These are phyloP conservation scores for Serilophus lunatus DNA, from an alignment of 2,113 vertebrate species.

Conservation along the genomic window DNA sequence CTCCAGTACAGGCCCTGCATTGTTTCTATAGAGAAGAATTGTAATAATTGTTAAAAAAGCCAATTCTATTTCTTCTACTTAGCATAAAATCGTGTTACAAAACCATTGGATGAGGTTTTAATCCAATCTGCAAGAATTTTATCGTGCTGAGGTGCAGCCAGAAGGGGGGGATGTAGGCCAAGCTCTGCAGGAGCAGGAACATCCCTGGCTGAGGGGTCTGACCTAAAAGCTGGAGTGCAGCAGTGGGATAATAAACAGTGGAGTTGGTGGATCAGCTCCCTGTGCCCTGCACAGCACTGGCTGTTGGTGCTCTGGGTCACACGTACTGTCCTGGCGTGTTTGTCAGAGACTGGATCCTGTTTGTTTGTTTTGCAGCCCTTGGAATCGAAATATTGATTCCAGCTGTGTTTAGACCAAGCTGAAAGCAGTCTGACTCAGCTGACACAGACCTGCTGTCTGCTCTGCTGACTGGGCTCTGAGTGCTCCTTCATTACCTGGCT, in stretches of 20 bases:
- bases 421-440: not conserved
- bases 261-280: not conserved
- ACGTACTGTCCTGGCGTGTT: rapidly evolving
- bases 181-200: not conserved
- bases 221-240: not conserved
- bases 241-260: not conserved
- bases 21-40: not conserved
- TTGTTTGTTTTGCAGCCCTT: not conserved
- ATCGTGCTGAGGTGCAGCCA: conserved; percentile 34
- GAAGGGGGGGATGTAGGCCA: conserved; percentile 63
- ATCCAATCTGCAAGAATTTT: not conserved
- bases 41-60: not conserved
- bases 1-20: not conserved
- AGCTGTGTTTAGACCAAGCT: not conserved
- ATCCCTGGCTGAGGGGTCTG: not conserved
- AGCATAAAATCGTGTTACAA: not conserved
- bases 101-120: not conserved
- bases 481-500: not conserved
- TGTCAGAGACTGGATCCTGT: not conserved
- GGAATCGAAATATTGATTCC: not conserved
- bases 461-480: not conserved
- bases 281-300: not conserved
- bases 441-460: not conserved
- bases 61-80: not conserved
- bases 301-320: not conserved